These are phyloP conservation scores for Mastacembelus armatus DNA, from an alignment of 2,797 vertebrate species.

Conservation along the genomic window DNA sequence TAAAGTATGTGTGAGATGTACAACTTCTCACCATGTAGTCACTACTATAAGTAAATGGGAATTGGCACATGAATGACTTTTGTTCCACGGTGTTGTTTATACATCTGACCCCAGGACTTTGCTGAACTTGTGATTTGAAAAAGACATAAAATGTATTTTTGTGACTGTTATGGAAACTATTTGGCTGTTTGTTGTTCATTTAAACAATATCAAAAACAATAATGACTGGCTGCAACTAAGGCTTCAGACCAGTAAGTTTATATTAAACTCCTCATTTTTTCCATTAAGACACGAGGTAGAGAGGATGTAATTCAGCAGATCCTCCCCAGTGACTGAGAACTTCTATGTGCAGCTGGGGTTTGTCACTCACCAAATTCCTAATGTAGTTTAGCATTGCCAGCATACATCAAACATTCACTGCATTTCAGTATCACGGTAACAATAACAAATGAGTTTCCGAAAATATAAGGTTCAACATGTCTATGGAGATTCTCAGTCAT, in stretches of 20 bases:
- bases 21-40: neutral
- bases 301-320: slow-evolving; percentile 29
- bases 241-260: slow-evolving; percentile 18
- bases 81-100: neutral
- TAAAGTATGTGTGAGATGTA: neutral
- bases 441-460: too few relatives aligned
- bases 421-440: too few relatives aligned
- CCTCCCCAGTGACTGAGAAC: slow-evolving; percentile 25
- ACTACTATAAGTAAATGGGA: neutral
- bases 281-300: slow-evolving; percentile 28
- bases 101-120: slow-evolving; percentile 2
- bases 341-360: slow-evolving; percentile 7
- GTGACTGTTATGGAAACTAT: neutral
- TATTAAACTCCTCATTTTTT: slow-evolving; percentile 12
- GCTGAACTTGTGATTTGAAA: neutral
- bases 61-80: neutral
- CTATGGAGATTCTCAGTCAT: too few relatives aligned
- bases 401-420: slow-evolving; percentile 8
- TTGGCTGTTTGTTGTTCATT: neutral
- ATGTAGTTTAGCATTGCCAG: neutral
- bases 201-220: slow-evolving; percentile 5
- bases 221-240: neutral
- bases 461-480: too few relatives aligned
- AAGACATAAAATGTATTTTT: neutral
- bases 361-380: neutral